Evolutionary conservation across 2,888 invertebrate genomes (phyloP).

Genomic region (Tholera decimalis): DNA sequence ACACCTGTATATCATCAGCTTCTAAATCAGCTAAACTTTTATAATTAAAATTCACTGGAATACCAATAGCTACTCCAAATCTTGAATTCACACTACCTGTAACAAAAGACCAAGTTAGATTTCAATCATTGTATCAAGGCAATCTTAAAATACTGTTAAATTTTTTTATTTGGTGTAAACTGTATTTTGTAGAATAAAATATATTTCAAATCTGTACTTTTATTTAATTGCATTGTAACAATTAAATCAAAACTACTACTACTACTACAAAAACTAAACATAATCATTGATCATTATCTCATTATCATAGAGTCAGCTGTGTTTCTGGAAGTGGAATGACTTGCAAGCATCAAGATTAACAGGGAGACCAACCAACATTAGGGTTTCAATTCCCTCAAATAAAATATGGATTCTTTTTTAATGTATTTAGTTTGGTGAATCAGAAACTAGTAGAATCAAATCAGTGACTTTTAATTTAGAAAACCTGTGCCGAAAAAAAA

Average conservation of each 20-base stretch:
- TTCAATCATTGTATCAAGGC: too few species aligned
- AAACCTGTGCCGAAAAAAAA: not conserved
- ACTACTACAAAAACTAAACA: too few species aligned
- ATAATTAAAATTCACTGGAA: conserved; percentile 94
- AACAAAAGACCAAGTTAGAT: conserved; percentile 26
- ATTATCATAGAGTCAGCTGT: too few species aligned
- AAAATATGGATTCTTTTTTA: not conserved
- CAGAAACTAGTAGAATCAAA: not conserved
- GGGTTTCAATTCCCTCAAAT: not conserved
- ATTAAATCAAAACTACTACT: too few species aligned
- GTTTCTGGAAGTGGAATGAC: too few species aligned
- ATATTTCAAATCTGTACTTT: too few species aligned
- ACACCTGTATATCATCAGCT: conserved; percentile 91
- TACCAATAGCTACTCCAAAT: conserved; percentile 93
- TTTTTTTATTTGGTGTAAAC: too few species aligned
- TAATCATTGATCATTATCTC: too few species aligned
- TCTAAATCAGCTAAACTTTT: conserved; percentile 90
- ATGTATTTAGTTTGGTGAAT: too few species aligned
- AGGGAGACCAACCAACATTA: not conserved
- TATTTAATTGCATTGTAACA: too few species aligned
- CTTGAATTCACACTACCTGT: conserved; percentile 88
- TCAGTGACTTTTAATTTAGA: not conserved
- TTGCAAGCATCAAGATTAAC: not conserved
- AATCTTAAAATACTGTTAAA: too few species aligned
- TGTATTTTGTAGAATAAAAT: too few species aligned